Percentiles rank a stretch among this genome's conserved stretches.
Evolutionary conservation across 1,140 invertebrate genomes (phyloP).

Genomic region (Drosophila eugracilis): DNA sequence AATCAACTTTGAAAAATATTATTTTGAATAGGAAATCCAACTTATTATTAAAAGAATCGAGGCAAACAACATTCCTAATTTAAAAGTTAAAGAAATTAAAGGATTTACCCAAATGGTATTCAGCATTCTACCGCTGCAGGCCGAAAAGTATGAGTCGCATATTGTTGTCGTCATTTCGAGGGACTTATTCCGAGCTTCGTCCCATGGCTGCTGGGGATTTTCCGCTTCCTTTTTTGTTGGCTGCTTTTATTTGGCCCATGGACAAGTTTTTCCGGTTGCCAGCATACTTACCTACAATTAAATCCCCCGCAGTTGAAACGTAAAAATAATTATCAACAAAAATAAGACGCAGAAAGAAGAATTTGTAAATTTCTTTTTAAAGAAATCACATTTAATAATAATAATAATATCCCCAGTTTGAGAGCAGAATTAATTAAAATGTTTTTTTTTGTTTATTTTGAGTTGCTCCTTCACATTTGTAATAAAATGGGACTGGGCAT

Average conservation of each 20-base stretch:
- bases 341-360: constrained; percentile 26
- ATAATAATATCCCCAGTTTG: constrained; percentile 61
- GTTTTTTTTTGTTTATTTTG: constrained; percentile 31
- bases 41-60: not conserved
- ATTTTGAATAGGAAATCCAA: too few species aligned
- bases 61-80: constrained; percentile 12
- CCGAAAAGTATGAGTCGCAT: constrained; percentile 42
- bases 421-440: constrained; percentile 57
- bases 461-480: constrained; percentile 1
- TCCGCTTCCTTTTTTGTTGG: constrained; percentile 22
- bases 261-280: constrained; percentile 47
- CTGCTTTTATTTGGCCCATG: constrained; percentile 47
- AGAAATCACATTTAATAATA: constrained; percentile 55
- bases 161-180: constrained; percentile 36
- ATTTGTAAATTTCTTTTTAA: constrained; percentile 34
- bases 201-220: constrained; percentile 35
- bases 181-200: constrained; percentile 34
- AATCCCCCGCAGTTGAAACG: constrained; percentile 56
- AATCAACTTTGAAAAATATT: too few species aligned
- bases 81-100: constrained; percentile 14
- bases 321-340: constrained; percentile 68
- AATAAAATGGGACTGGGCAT: not conserved
- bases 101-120: constrained; percentile 30
- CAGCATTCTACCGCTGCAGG: not conserved
- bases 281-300: constrained; percentile 64